Percentiles rank a stretch among this genome's conserved stretches.
Evolutionary conservation across 2,797 vertebrate genomes (phyloP).

Genomic region (Pygocentrus nattereri): DNA sequence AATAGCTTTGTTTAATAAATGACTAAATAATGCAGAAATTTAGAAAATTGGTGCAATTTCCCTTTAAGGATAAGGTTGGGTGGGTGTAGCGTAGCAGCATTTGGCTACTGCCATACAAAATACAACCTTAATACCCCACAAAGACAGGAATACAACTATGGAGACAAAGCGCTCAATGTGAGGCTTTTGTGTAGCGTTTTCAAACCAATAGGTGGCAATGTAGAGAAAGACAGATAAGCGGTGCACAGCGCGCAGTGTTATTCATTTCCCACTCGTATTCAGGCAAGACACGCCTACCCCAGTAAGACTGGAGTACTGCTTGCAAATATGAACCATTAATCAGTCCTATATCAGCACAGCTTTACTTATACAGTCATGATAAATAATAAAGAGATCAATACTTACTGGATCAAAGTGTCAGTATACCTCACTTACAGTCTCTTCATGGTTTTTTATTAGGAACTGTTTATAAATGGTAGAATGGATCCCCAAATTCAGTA

Average conservation of each 20-base stretch:
- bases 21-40: no score
- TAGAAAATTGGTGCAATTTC: no score
- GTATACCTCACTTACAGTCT: no score
- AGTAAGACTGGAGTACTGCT: background rate
- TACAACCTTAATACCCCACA: no score
- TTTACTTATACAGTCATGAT: background rate
- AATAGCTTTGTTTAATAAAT: no score
- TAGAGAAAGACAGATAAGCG: slow-evolving; percentile 66
- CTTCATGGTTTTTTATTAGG: no score
- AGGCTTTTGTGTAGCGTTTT: background rate
- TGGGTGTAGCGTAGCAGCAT: no score
- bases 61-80: background rate
- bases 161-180: background rate
- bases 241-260: slow-evolving; percentile 53
- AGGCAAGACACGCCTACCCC: background rate
- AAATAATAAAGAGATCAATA: background rate
- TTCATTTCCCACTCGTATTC: background rate
- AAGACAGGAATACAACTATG: background rate
- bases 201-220: slow-evolving; percentile 81
- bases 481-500: no score
- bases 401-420: background rate
- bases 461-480: no score
- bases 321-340: background rate
- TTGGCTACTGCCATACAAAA: no score
- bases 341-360: background rate